A percentile compares a stretch with the other conserved stretches of the same genome.
Conservation (phyloP, 2,888 invertebrate species). For the Polydrusus pterygomalis region DNA sequence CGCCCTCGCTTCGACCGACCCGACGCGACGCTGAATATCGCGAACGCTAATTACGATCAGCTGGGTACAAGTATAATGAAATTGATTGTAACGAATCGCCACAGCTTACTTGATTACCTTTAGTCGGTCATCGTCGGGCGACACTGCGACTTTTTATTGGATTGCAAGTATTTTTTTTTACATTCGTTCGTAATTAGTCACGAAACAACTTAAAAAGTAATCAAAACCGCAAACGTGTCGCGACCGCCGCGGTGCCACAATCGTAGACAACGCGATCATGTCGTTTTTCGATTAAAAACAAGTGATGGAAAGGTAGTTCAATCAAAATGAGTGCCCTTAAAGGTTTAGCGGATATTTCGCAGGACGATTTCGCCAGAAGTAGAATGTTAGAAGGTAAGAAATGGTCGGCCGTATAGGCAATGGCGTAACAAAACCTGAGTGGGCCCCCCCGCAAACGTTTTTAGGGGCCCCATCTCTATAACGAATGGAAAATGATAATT, state of each 20-base stretch:
- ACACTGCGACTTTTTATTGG: conserved; percentile 29
- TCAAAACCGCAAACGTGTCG: conserved; percentile 24
- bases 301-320: conserved; percentile 13
- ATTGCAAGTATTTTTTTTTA: conserved; percentile 31
- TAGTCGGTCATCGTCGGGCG: conserved; percentile 18
- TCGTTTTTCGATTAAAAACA: conserved; percentile 16
- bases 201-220: conserved; percentile 21
- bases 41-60: conserved; percentile 38
- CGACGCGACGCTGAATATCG: conserved; percentile 34
- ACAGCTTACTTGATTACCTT: conserved; percentile 31
- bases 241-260: conserved; percentile 23
- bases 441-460: too few relatives aligned
- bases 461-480: too few relatives aligned
- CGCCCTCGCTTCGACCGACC: too few relatives aligned
- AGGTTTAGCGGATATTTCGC: conserved; percentile 62
- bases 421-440: too few relatives aligned
- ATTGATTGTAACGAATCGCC: conserved; percentile 34
- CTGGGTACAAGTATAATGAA: conserved; percentile 14
- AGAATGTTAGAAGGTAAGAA: conserved; percentile 67
- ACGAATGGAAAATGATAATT: too few relatives aligned
- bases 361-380: conserved; percentile 67
- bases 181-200: conserved; percentile 27
- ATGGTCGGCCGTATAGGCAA: too few relatives aligned
- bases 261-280: conserved; percentile 28
- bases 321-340: conserved; percentile 63